Conservation (phyloP, 1,140 invertebrate genomes). For the Ips typographus region DNA sequence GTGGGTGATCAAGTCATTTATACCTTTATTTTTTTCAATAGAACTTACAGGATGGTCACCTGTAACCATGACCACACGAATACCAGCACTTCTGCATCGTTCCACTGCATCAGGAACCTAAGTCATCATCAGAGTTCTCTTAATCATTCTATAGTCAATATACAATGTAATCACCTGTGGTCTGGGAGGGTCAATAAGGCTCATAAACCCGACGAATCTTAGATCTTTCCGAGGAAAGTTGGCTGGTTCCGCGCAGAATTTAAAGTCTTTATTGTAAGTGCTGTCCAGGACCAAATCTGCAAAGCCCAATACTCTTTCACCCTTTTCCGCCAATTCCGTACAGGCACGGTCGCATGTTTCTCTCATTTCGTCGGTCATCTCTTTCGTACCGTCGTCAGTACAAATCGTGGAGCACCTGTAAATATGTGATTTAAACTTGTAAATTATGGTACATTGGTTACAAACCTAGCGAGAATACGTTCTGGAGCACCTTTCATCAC, state of each 20-base stretch:
- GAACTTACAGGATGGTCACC: conserved; percentile 72
- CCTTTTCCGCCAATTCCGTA: conserved; percentile 78
- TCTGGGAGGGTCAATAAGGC: conserved; percentile 79
- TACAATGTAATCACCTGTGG: conserved; percentile 52
- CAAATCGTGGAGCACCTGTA: conserved; percentile 70
- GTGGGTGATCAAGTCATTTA: background rate
- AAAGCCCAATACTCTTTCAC: conserved; percentile 84
- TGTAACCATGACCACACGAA: conserved; percentile 80
- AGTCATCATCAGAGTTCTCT: background rate
- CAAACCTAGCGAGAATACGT: conserved; percentile 67
- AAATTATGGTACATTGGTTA: background rate
- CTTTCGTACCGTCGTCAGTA: conserved; percentile 63
- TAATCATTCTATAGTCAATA: background rate
- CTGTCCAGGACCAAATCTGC: conserved; percentile 65
- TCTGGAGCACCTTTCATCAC: conserved; percentile 94
- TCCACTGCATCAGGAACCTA: conserved; percentile 70
- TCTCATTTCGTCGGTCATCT: conserved; percentile 60
- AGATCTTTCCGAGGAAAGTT: conserved; percentile 74
- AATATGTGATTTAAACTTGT: background rate
- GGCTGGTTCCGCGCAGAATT: conserved; percentile 64
- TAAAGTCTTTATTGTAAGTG: conserved; percentile 55
- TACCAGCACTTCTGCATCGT: conserved; percentile 73
- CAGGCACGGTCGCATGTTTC: conserved; percentile 61
- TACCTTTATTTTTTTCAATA: background rate
- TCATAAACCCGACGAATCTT: conserved; percentile 75